These are phyloP conservation scores for Epinephelus malabaricus DNA, from an alignment of 2,797 vertebrate genomes.

Conservation along the genomic window DNA sequence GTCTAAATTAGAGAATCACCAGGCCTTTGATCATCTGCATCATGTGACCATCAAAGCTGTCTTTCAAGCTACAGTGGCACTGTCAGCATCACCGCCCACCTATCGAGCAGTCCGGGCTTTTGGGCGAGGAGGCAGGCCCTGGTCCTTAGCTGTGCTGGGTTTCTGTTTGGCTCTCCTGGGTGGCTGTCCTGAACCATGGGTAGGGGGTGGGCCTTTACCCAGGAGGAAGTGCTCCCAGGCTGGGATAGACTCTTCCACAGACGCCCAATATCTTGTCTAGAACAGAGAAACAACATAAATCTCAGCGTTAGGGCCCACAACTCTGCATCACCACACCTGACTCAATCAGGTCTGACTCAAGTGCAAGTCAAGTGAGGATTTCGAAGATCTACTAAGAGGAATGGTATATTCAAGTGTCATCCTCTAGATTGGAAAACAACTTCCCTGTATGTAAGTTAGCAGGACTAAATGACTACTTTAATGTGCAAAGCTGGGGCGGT, in stretches of 20 bases:
- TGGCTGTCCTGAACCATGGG: conserved; percentile 69
- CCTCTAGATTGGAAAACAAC: background rate
- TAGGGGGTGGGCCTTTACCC: conserved; percentile 86
- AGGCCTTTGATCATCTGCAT: background rate
- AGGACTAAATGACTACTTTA: background rate
- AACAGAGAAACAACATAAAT: conserved; percentile 17
- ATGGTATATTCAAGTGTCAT: background rate
- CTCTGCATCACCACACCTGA: background rate
- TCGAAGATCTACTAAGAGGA: background rate
- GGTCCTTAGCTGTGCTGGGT: conserved; percentile 27
- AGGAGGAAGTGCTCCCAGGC: conserved; percentile 92
- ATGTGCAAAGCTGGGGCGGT: background rate
- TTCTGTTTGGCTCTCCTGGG: conserved; percentile 68
- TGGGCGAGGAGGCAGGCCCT: conserved; percentile 72
- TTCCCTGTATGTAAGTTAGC: background rate
- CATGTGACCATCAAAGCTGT: background rate
- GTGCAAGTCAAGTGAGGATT: background rate
- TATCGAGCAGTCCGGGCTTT: conserved; percentile 38
- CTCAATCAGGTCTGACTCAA: background rate
- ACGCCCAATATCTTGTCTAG: conserved; percentile 90
- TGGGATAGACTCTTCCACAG: conserved; percentile 89
- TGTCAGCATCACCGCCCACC: background rate
- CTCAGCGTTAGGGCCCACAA: background rate
- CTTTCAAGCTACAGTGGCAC: background rate
- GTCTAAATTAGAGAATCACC: background rate